Conservation (phyloP, 2,888 invertebrate genomes). For the Anodontia alba region DNA sequence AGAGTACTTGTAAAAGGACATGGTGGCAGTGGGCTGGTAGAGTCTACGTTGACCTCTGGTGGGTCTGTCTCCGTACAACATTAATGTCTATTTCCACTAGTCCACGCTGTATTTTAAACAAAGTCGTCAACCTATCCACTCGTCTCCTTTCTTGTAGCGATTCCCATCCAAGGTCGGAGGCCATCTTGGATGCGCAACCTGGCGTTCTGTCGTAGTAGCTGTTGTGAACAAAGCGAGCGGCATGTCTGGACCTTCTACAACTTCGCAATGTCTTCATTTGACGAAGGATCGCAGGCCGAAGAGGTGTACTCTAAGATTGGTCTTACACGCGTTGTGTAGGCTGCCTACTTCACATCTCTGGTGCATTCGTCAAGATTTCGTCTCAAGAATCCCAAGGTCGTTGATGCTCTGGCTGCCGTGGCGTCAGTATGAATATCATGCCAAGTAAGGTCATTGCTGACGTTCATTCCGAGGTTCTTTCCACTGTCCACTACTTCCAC, state of each 20-base stretch:
- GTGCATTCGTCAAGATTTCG: not conserved
- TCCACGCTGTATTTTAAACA: not conserved
- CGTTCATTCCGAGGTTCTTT: not conserved
- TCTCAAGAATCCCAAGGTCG: not conserved
- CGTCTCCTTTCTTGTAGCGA: not conserved
- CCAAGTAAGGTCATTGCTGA: not conserved
- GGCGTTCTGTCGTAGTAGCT: not conserved
- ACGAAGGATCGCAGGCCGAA: not conserved
- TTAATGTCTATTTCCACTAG: not conserved
- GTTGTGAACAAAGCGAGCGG: not conserved
- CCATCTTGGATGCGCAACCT: not conserved
- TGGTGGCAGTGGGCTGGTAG: no score
- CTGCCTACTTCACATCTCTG: not conserved
- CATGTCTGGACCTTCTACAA: constrained; percentile 26
- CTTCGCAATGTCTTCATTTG: constrained; percentile 2
- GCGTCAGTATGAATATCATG: not conserved
- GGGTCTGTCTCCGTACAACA: not conserved
- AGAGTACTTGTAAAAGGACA: no score
- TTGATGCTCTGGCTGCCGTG: not conserved
- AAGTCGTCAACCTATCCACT: not conserved
- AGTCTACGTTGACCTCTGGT: not conserved
- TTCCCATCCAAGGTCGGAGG: not conserved
- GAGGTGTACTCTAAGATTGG: not conserved
- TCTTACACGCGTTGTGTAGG: not conserved
- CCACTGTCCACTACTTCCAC: constrained; percentile 5